phyloP scores from a whole-genome alignment of 2,797 vertebrate species.

The Scolopax bukidnonensis region DNA sequence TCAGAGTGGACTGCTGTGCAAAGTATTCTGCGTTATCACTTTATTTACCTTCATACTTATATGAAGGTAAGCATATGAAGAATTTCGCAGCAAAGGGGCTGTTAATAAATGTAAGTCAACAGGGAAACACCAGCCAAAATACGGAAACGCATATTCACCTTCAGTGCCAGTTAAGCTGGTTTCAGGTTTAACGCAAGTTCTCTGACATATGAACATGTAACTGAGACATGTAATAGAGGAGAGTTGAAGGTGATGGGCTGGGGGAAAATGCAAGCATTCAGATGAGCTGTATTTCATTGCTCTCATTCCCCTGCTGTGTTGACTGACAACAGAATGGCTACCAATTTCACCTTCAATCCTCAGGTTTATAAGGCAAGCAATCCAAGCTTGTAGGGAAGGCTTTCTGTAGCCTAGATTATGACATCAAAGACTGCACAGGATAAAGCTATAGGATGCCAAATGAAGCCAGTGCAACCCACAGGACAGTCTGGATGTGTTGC shows the following conservation, averaged over 20 bases:
- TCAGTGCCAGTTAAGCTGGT: background rate
- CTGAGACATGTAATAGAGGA: background rate
- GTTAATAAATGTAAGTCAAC: background rate
- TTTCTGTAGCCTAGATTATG: background rate
- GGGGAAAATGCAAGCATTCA: background rate
- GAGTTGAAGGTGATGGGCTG: background rate
- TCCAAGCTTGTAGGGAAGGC: no score
- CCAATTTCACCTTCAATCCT: background rate
- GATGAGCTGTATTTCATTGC: background rate
- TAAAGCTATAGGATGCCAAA: background rate
- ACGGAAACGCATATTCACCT: background rate
- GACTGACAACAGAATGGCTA: background rate
- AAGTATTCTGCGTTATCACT: slow-evolving; percentile 2
- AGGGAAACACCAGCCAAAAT: background rate
- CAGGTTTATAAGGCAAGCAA: background rate
- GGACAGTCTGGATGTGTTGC: background rate
- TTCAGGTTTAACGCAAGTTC: background rate
- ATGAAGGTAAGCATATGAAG: background rate
- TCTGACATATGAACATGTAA: background rate
- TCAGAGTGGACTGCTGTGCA: background rate
- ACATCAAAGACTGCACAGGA: background rate
- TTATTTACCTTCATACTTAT: slow-evolving; percentile 24
- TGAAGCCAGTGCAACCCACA: background rate
- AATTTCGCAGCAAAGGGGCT: background rate
- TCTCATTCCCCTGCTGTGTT: background rate